Evolutionary conservation across 1,140 invertebrate genomes (phyloP), one percentile per base, ranked within the genome.

Genomic region (Tetramorium parvispinum): DNA sequence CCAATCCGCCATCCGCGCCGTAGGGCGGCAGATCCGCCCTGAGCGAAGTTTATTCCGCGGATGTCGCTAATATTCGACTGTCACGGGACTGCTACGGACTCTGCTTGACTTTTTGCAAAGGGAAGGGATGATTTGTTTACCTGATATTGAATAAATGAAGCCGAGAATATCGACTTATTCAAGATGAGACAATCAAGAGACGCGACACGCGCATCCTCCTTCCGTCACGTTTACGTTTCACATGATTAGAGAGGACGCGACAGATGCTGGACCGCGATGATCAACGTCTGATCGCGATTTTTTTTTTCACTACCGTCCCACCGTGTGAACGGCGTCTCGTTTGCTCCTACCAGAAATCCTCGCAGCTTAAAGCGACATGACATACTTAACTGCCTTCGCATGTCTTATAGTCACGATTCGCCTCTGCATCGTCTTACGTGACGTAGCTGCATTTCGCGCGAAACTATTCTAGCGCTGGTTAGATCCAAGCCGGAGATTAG

Each of bases 401-500:
- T 46, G 21, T 65, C 49, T 76, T 57, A 53, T 24, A 76, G 53
- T 76, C 79, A 71, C 85, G 85, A 89, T 83, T 77, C 59, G 73
- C 59, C 66, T 83, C 79, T 40, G 85, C 63, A 75, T 81, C 21
- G 53, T 10, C 57, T 79, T 51, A 27, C 51, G 76, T 66, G 81
- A 53, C 18, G 79, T 73, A 37, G 51, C 24, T 63, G 21, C 78
- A 37, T 59, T 55, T 82, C 78, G 65, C 86, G 89, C 71, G 59
- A 83, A 90, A 90, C 55, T 68, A 73, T 79, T 79, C 77, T 40
- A 51, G 71, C 57, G 76, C 73, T 73, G 24, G 49, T 85, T 66
- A 90, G 89, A 90, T 88, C 87, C 59, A n/a, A 57, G 3, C 13
- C 75, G 32, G 13, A 81, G 89, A 90, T 87, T 89, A 83, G 57